Base-by-base conservation (phyloP, 2,113 vertebrate species). In the Axis porcinus region DNA sequence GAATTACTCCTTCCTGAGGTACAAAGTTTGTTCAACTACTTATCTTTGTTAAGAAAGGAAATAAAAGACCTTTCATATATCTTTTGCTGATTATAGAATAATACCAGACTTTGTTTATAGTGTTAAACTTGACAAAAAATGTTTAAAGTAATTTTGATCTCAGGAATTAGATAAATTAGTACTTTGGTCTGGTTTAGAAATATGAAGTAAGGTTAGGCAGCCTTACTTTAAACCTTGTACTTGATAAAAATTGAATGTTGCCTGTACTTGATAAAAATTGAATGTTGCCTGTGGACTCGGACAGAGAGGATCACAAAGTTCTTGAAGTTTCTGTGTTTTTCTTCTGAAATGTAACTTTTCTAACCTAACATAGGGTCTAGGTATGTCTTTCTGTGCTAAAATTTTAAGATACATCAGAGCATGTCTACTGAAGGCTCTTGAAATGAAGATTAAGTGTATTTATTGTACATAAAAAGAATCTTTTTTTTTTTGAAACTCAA, bases 41-140 rank as follows among this genome's bases (percentile, higher is more conserved):
- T 28, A 43, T 67, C 76, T 91, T 82, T 95, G 47, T 89, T 95
- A 60, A 88, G 67, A 86, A 97, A 95, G 28, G 12, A 92, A 92
- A 58, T 74, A 76, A 70, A 70, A 89, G 57, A 91, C 1, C 27
- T 94, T 78, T 85, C 5, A 27, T 57, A 3, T 54, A 27, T 76
- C 5, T 86, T 92, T 94, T 55, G 52, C 27, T 94, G 57, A 7
- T 79, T 89, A 57, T 50, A 88, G 40, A 86, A 43, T 25, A 54
- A 87, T 82, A 64, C 6, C 25, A 79, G 83, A 86, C 10, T 96
- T 86, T 81, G 74, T 40, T 45, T 62, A 43, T 70, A 82, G 12
- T 58, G 50, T 89, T 90, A 70, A 90, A 52, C 40, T 64, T 94
- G 60, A 70, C 33, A 33, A 74, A 74, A 94, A 40, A 5, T 45